Conservation (phyloP, 2,888 invertebrate species). For the Acrobasis repandana region DNA sequence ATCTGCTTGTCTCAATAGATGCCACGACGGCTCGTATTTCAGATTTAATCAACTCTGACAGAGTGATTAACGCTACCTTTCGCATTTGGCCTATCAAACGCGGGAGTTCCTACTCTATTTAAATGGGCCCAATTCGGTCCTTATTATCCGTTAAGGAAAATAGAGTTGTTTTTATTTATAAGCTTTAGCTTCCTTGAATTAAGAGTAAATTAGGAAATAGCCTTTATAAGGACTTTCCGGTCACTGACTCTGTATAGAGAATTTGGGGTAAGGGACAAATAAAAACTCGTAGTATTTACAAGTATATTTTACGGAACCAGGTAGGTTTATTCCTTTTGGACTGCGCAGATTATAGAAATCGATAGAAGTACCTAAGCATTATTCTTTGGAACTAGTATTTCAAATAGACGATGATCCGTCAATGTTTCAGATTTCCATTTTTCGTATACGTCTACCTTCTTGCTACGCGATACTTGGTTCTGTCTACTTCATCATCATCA, state of each 20-base stretch:
- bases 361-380: no score
- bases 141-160: background rate
- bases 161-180: conserved; percentile 14
- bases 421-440: no score
- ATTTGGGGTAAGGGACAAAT: background rate
- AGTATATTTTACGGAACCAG: background rate
- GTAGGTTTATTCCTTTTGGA: background rate
- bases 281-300: background rate
- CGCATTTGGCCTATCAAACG: conserved; percentile 59
- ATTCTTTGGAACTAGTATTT: no score
- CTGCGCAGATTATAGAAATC: background rate
- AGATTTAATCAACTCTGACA: conserved; percentile 76
- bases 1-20: conserved; percentile 72
- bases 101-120: conserved; percentile 44
- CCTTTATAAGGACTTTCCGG: background rate
- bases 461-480: no score
- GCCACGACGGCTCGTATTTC: conserved; percentile 67
- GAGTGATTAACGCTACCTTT: conserved; percentile 72
- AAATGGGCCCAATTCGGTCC: conserved; percentile 3
- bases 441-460: no score
- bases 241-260: background rate
- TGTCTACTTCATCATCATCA: no score
- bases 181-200: background rate
- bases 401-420: no score
- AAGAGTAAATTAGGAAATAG: conserved; percentile 4